Evolutionary conservation across 2,888 invertebrate species (phyloP).

Genomic region (Pseudanteris insignis): DNA sequence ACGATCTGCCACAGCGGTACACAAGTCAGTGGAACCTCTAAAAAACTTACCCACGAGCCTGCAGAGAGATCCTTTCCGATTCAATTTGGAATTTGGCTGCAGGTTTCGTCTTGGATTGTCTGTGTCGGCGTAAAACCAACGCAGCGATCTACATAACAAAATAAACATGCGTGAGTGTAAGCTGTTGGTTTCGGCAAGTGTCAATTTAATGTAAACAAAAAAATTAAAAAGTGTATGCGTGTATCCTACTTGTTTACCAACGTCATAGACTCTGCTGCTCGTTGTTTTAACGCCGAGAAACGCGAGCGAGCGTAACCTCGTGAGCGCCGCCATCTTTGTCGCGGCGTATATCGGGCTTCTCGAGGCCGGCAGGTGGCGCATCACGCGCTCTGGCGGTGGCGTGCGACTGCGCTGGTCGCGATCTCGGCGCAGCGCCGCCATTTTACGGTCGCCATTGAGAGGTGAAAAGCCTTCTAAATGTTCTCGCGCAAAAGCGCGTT

Average conservation of each 20-base stretch:
- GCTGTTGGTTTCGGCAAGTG: background rate
- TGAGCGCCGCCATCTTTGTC: constrained; percentile 70
- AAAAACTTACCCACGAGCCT: constrained; percentile 58
- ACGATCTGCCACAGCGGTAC: background rate
- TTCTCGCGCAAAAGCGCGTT: constrained; percentile 56
- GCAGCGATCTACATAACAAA: constrained; percentile 41
- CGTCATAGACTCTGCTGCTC: background rate
- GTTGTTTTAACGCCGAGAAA: constrained; percentile 14
- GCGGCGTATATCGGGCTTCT: background rate
- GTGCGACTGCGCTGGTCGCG: constrained; percentile 82
- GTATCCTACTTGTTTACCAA: constrained; percentile 3
- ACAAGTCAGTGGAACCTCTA: constrained; percentile 19
- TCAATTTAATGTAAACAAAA: background rate
- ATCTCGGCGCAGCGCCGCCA: constrained; percentile 77
- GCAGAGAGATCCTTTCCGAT: constrained; percentile 53
- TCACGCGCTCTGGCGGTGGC: constrained; percentile 6
- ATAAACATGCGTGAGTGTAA: constrained; percentile 14
- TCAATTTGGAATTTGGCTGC: constrained; percentile 49
- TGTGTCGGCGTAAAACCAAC: constrained; percentile 6
- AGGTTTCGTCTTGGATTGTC: constrained; percentile 24
- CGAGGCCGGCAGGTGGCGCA: constrained; percentile 14
- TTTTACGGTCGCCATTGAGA: constrained; percentile 93
- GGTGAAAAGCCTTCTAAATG: constrained; percentile 79
- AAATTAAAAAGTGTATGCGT: background rate
- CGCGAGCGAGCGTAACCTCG: constrained; percentile 68